Evolutionary conservation across 2,888 invertebrate species (phyloP).

Genomic region (Oegoconia quadripuncta): DNA sequence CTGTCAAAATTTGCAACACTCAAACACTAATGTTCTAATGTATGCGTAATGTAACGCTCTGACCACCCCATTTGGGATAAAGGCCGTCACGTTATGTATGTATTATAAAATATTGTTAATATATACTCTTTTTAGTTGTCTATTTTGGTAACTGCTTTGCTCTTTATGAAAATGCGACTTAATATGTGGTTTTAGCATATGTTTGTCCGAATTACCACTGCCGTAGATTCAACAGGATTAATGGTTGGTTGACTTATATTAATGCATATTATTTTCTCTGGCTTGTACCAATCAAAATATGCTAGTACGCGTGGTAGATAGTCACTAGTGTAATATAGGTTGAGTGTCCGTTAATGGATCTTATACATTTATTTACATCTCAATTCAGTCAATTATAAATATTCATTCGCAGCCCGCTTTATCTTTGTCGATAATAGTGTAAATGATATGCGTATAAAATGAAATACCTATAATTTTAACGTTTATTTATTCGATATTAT

Average conservation of each 20-base stretch:
- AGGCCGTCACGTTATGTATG: too few species aligned
- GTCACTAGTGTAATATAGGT: slow-evolving; percentile 27
- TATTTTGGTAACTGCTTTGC: too few species aligned
- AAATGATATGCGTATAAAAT: slow-evolving; percentile 39
- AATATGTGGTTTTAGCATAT: too few species aligned
- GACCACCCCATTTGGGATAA: too few species aligned
- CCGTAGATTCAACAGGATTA: too few species aligned
- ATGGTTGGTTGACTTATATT: slow-evolving; percentile 1
- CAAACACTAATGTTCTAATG: too few species aligned
- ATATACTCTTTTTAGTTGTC: too few species aligned
- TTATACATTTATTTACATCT: slow-evolving; percentile 61
- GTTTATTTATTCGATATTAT: slow-evolving; percentile 28
- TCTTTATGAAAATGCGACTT: too few species aligned
- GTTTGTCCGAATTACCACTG: too few species aligned
- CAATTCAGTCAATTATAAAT: slow-evolving; percentile 56
- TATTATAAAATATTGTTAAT: too few species aligned
- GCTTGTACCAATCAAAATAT: slow-evolving; percentile 18
- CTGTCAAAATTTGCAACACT: too few species aligned
- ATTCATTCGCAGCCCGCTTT: slow-evolving; percentile 50
- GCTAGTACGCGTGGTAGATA: not conserved
- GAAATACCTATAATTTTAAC: slow-evolving; percentile 29
- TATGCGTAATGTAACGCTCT: too few species aligned
- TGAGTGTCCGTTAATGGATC: slow-evolving; percentile 48
- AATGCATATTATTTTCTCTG: not conserved
- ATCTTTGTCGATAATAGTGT: slow-evolving; percentile 51